Percentiles rank a stretch among this genome's conserved stretches.
These are phyloP conservation scores for Halocynthia roretzi DNA, from an alignment of 23 tunicate genomes.

Conservation along the genomic window DNA sequence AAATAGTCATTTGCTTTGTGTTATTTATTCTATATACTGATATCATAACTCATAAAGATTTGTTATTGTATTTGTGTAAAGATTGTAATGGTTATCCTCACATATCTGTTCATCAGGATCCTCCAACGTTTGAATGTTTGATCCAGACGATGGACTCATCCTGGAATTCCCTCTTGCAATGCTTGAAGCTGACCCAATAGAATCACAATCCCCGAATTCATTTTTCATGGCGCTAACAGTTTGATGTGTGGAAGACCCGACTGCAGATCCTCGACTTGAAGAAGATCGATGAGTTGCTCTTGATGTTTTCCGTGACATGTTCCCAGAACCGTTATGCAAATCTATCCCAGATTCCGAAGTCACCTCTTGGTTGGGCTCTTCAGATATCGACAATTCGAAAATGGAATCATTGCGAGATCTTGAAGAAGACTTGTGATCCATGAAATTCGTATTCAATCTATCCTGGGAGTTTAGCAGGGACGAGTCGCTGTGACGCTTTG, in stretches of 20 bases:
- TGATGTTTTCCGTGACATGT: neutral
- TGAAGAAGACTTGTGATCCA: no score
- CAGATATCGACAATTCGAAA: neutral
- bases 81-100: neutral
- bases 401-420: neutral
- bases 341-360: neutral
- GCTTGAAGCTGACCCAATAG: constrained; percentile 24
- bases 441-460: no score
- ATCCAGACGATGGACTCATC: constrained; percentile 13
- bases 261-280: neutral
- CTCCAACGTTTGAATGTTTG: neutral
- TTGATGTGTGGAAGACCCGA: neutral
- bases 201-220: constrained; percentile 12
- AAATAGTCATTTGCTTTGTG: neutral
- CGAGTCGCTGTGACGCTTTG: no score
- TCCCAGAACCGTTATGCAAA: neutral
- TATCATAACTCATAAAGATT: no score
- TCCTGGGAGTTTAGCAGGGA: no score
- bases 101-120: constrained; percentile 33
- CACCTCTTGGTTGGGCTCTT: neutral
- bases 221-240: neutral
- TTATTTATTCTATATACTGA: neutral
- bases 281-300: neutral
- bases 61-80: no score
- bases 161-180: constrained; percentile 4